Percentiles rank a stretch among this genome's conserved stretches.
These are phyloP conservation scores for Laticauda laticaudata DNA, from an alignment of 2,113 vertebrate species.

Conservation along the genomic window DNA sequence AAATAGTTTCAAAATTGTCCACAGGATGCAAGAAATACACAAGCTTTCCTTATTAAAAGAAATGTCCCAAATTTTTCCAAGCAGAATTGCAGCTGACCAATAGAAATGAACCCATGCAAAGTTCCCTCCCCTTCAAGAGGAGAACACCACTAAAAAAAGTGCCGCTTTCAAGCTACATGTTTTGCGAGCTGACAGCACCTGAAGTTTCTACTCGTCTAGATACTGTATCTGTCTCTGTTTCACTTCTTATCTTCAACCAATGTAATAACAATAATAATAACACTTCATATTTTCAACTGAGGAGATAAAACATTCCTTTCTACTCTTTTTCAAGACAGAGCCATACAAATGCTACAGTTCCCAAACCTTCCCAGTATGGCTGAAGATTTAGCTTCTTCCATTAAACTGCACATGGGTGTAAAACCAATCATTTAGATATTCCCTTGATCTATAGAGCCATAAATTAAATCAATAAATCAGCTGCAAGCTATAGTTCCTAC, in stretches of 20 bases:
- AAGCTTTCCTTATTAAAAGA: background rate
- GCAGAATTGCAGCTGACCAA: background rate
- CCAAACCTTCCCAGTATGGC: background rate
- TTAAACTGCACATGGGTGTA: background rate
- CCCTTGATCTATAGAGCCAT: background rate
- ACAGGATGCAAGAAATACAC: background rate
- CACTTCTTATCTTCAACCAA: background rate
- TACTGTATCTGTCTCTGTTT: background rate
- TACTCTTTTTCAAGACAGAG: background rate
- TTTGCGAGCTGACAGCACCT: background rate
- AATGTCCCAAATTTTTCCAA: background rate
- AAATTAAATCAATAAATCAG: background rate
- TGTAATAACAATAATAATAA: background rate
- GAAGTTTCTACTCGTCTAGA: background rate
- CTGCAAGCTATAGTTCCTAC: background rate
- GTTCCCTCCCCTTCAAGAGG: background rate
- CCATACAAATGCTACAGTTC: background rate
- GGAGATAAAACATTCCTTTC: background rate
- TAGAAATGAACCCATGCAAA: background rate
- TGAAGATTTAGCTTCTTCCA: background rate
- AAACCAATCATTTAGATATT: background rate
- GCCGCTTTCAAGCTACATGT: background rate
- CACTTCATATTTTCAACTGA: background rate
- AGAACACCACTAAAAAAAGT: background rate
- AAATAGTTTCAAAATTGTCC: background rate